A percentile compares a stretch with the other conserved stretches of the same genome.
Conservation (phyloP, 1,140 invertebrate species). For the Aphelenchoides avenae region DNA sequence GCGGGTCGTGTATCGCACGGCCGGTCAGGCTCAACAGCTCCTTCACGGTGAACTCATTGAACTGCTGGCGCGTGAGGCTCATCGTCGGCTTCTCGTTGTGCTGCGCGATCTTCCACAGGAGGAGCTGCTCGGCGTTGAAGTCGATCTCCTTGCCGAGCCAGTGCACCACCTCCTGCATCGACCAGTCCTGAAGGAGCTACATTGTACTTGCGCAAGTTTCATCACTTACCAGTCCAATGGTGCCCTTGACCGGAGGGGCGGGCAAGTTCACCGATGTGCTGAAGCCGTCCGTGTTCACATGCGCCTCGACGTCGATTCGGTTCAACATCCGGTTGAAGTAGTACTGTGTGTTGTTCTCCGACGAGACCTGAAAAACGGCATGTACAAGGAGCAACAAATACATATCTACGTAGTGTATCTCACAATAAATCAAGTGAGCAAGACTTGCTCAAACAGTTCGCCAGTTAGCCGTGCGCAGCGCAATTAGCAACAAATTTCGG, state of each 20-base stretch:
- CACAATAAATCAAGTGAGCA: no score
- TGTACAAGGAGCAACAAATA: no score
- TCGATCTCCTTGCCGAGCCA: constrained; percentile 40
- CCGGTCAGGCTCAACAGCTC: constrained; percentile 15
- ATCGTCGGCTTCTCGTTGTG: constrained; percentile 41
- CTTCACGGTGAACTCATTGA: constrained; percentile 22
- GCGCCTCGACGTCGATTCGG: constrained; percentile 37
- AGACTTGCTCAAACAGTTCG: no score
- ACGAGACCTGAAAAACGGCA: constrained; percentile 2
- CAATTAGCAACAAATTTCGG: no score
- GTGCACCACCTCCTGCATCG: constrained; percentile 23
- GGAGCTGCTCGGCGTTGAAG: constrained; percentile 44
- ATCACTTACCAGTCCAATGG: constrained; percentile 38
- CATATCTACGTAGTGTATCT: no score
- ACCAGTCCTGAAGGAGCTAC: constrained; percentile 31
- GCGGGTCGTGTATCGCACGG: constrained; percentile 36
- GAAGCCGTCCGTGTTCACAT: constrained; percentile 31
- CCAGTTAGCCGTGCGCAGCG: no score
- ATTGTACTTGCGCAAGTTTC: background rate
- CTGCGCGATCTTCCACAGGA: constrained; percentile 40
- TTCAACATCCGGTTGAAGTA: constrained; percentile 35
- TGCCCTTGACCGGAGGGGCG: constrained; percentile 21
- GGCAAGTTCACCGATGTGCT: constrained; percentile 9
- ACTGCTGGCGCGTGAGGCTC: constrained; percentile 30
- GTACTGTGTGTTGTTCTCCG: constrained; percentile 27